Evolutionary conservation across 2,888 invertebrate genomes (phyloP).

Genomic region (Zygogramma bicolorata): DNA sequence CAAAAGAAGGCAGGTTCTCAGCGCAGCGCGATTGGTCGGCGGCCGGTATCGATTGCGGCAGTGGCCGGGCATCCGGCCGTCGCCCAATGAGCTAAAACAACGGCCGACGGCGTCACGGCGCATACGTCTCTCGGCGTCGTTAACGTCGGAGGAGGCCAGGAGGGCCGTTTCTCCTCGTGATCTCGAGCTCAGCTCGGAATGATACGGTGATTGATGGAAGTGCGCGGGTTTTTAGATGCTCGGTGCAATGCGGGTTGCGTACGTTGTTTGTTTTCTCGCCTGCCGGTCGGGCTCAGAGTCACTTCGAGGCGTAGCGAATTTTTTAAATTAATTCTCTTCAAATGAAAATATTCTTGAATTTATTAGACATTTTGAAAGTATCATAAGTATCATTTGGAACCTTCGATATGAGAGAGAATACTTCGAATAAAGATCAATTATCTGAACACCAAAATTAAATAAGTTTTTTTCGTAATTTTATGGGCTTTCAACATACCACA

Average conservation of each 20-base stretch:
- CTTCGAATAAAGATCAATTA: too few relatives aligned
- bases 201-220: slow-evolving; percentile 5
- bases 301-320: too few relatives aligned
- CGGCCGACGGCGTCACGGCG: slow-evolving; percentile 63
- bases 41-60: slow-evolving; percentile 65
- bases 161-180: background rate
- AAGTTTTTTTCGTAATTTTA: too few relatives aligned
- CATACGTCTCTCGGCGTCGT: slow-evolving; percentile 47
- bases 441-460: too few relatives aligned
- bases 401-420: too few relatives aligned
- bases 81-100: slow-evolving; percentile 68
- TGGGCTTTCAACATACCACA: too few relatives aligned
- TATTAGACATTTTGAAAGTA: too few relatives aligned
- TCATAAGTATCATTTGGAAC: too few relatives aligned
- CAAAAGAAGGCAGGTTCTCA: slow-evolving; percentile 66
- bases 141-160: slow-evolving; percentile 14
- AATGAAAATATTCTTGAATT: too few relatives aligned
- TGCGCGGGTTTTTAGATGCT: background rate
- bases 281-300: background rate
- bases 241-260: background rate
- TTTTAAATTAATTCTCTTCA: too few relatives aligned
- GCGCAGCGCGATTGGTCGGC: slow-evolving; percentile 65
- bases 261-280: background rate
- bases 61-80: slow-evolving; percentile 58
- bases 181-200: background rate